phyloP scores from a whole-genome alignment of 2,797 vertebrate genomes.

The Cottoperca gobio region DNA sequence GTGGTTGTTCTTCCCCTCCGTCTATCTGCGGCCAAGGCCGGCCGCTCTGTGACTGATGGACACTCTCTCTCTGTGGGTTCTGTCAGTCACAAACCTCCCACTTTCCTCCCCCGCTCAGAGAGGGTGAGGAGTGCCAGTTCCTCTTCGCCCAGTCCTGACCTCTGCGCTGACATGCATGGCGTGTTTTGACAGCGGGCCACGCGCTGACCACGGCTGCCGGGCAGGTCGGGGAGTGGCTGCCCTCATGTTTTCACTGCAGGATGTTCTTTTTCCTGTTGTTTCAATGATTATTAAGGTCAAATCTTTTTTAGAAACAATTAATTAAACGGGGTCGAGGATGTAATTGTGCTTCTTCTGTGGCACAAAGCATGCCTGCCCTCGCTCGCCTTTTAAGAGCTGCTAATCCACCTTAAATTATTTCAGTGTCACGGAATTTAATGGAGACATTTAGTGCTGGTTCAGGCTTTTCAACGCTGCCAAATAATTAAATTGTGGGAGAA shows the following conservation, averaged over 20 bases:
- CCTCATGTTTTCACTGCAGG: slow-evolving; percentile 57
- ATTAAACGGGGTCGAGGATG: slow-evolving; percentile 35
- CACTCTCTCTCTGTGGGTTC: slow-evolving; percentile 65
- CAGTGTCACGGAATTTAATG: slow-evolving; percentile 32
- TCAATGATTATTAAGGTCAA: slow-evolving; percentile 53
- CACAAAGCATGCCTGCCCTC: neutral
- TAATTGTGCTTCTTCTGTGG: slow-evolving; percentile 25
- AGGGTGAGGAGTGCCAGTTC: slow-evolving; percentile 73
- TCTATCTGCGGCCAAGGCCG: slow-evolving; percentile 51
- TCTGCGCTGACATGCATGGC: slow-evolving; percentile 44
- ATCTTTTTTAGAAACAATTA: slow-evolving; percentile 31
- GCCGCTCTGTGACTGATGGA: slow-evolving; percentile 42
- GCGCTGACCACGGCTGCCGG: slow-evolving; percentile 55
- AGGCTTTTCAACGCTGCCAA: slow-evolving; percentile 19
- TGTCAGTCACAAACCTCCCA: slow-evolving; percentile 60
- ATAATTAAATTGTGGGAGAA: slow-evolving; percentile 8
- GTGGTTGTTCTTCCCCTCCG: slow-evolving; percentile 28
- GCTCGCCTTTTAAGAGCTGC: slow-evolving; percentile 7
- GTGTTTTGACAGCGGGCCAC: slow-evolving; percentile 74
- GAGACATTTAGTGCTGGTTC: slow-evolving; percentile 27
- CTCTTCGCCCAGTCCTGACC: slow-evolving; percentile 74
- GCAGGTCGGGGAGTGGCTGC: slow-evolving; percentile 48
- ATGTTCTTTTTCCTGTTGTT: slow-evolving; percentile 53
- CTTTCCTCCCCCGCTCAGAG: slow-evolving; percentile 53
- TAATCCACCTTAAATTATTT: slow-evolving; percentile 35